phyloP scores from a whole-genome alignment of 2,797 vertebrate species.

The Pitangus sulphuratus region DNA sequence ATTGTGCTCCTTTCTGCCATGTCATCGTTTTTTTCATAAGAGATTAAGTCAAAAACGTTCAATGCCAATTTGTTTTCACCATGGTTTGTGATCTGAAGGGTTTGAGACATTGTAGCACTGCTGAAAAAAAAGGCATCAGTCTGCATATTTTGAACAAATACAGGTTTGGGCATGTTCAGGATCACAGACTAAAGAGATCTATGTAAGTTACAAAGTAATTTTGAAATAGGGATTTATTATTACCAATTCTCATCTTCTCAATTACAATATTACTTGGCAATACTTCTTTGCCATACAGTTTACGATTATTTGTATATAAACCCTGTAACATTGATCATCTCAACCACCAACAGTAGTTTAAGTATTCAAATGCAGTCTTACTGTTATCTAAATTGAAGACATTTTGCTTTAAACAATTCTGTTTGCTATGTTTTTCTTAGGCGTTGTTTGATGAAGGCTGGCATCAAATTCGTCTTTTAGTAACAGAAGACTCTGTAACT shows the following conservation, averaged over 20 bases:
- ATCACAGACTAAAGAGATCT: neutral
- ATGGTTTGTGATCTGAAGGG: neutral
- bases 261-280: neutral
- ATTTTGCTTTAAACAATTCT: neutral
- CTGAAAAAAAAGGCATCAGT: neutral
- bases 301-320: neutral
- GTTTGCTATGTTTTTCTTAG: constrained; percentile 59
- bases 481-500: constrained; percentile 91
- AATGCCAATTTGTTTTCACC: neutral
- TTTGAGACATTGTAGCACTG: neutral
- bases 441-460: constrained; percentile 93
- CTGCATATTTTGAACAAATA: neutral
- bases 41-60: neutral
- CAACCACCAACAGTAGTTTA: neutral
- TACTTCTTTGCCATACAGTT: neutral
- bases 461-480: constrained; percentile 94
- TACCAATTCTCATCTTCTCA: neutral
- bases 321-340: neutral
- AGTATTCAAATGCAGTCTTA: neutral
- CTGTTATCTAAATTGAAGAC: neutral
- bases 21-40: neutral
- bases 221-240: neutral
- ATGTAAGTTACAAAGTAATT: neutral
- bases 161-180: neutral
- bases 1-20: neutral